A percentile compares a stretch with the other conserved stretches of the same genome.
These are phyloP conservation scores for Aproaerema taeniolella DNA, from an alignment of 2,888 invertebrate species.

Conservation along the genomic window DNA sequence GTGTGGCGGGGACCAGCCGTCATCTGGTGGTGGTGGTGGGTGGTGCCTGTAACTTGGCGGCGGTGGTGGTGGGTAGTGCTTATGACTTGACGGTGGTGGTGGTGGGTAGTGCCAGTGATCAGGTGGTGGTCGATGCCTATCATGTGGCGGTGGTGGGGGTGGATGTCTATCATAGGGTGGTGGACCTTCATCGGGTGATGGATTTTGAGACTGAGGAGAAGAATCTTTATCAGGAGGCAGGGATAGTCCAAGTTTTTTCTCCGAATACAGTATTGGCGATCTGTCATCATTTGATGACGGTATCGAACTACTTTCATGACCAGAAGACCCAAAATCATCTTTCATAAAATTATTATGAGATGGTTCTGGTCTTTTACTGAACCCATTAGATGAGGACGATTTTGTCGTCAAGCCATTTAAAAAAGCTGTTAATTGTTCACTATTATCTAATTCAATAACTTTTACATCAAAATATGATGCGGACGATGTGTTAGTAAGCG, in stretches of 20 bases:
- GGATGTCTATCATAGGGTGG: background rate
- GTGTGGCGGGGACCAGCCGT: conserved; percentile 12
- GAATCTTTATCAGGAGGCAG: background rate
- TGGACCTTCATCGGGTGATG: conserved; percentile 13
- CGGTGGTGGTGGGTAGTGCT: conserved; percentile 12
- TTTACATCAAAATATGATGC: too few species aligned
- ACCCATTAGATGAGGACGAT: too few species aligned
- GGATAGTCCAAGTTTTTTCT: too few species aligned
- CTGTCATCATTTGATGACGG: background rate
- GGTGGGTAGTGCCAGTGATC: conserved; percentile 12
- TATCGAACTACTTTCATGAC: too few species aligned
- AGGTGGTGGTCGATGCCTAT: conserved; percentile 10
- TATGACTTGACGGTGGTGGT: conserved; percentile 13
- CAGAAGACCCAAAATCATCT: too few species aligned
- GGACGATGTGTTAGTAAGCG: too few species aligned
- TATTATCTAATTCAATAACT: too few species aligned
- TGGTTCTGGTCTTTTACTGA: too few species aligned
- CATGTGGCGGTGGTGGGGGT: conserved; percentile 15
- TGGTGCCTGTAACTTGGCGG: conserved; percentile 14
- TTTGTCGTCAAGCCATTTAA: too few species aligned
- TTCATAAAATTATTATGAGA: too few species aligned
- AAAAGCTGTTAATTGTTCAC: too few species aligned
- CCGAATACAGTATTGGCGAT: too few species aligned
- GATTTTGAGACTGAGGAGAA: background rate
- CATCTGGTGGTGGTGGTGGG: conserved; percentile 20